Evolutionary conservation across 2,113 vertebrate species (phyloP).

Genomic region (Callipepla californica): DNA sequence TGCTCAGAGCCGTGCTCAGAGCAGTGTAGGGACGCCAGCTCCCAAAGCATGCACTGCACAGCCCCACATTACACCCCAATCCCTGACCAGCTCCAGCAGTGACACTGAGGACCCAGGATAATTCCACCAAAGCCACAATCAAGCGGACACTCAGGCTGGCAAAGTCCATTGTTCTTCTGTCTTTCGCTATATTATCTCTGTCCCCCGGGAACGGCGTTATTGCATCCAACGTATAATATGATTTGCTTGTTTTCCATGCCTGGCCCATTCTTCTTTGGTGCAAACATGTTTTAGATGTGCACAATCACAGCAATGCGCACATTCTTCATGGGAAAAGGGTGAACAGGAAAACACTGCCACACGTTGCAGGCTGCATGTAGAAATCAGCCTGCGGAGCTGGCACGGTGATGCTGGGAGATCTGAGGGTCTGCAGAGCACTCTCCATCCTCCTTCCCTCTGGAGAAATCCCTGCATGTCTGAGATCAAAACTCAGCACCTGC

Average conservation of each 20-base stretch:
- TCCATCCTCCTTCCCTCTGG: background rate
- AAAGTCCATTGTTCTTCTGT: conserved; percentile 45
- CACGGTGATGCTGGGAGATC: background rate
- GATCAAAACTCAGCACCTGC: background rate
- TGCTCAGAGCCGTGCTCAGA: background rate
- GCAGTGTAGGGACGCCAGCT: accelerated
- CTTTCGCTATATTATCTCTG: conserved; percentile 31
- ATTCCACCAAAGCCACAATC: conserved; percentile 40
- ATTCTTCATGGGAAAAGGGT: background rate
- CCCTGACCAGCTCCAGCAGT: background rate
- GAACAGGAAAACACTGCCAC: too few relatives aligned
- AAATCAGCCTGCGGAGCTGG: background rate
- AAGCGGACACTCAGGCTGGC: background rate
- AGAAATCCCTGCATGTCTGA: background rate
- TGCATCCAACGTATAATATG: conserved; percentile 56
- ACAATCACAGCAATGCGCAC: accelerated
- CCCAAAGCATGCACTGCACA: accelerated
- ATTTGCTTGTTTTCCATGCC: conserved; percentile 46
- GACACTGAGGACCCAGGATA: background rate
- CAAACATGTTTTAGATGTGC: background rate
- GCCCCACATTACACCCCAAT: background rate
- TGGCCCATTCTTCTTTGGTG: background rate
- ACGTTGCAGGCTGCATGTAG: too few relatives aligned
- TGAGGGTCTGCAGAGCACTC: background rate
- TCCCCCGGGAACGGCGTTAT: conserved; percentile 34